These are phyloP conservation scores for Meda fulgida DNA, from an alignment of 2,797 vertebrate genomes.

Conservation along the genomic window DNA sequence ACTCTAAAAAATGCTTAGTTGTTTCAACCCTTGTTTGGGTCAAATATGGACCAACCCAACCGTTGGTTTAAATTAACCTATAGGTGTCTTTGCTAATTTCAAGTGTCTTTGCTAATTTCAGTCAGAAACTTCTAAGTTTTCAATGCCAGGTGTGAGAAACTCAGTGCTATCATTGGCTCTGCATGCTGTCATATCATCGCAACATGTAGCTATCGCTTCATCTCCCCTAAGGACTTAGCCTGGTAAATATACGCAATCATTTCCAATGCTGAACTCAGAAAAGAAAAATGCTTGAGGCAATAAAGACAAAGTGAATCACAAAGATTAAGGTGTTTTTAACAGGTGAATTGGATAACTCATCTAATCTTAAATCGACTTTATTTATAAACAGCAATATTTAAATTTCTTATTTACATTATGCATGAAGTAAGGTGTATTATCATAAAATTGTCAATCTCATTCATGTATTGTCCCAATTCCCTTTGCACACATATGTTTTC, in stretches of 20 bases:
- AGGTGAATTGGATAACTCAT: background rate
- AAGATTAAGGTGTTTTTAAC: slow-evolving; percentile 10
- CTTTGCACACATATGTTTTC: background rate
- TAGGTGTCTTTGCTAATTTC: no score
- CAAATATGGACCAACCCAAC: no score
- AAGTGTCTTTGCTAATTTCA: background rate
- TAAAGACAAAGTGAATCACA: background rate
- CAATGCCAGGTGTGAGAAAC: slow-evolving; percentile 32
- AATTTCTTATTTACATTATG: background rate
- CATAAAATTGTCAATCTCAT: slow-evolving; percentile 3
- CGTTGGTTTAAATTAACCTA: no score
- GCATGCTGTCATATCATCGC: slow-evolving; percentile 22
- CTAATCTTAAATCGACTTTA: background rate
- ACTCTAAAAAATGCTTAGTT: no score
- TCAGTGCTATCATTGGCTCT: slow-evolving; percentile 27
- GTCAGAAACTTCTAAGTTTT: slow-evolving; percentile 6
- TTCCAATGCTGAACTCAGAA: slow-evolving; percentile 4
- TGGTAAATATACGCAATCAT: slow-evolving; percentile 9
- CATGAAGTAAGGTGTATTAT: background rate
- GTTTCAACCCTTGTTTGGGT: no score
- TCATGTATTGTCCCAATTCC: background rate
- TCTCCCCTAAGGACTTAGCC: slow-evolving; percentile 2
- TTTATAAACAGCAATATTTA: background rate
- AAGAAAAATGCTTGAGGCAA: background rate
- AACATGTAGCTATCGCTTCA: slow-evolving; percentile 15